Conservation (phyloP, 2,797 vertebrate species). For the Poliocrania exsul region DNA sequence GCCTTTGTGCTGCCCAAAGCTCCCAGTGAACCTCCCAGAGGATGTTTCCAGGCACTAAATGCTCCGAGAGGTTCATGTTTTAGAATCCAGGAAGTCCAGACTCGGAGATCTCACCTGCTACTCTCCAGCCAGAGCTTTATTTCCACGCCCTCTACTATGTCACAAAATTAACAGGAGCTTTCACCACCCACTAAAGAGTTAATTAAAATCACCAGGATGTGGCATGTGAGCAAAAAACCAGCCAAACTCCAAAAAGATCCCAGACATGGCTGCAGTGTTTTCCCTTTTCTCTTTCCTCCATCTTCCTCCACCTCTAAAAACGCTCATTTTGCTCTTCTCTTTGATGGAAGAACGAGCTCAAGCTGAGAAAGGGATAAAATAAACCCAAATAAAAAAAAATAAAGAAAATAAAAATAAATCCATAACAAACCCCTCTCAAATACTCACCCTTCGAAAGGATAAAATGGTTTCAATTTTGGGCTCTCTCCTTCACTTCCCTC, state of each 20-base stretch:
- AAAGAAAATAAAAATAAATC: constrained; percentile 69
- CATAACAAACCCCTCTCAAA: constrained; percentile 58
- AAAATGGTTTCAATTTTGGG: constrained; percentile 74
- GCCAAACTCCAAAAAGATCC: background rate
- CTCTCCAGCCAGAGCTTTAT: background rate
- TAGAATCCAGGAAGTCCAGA: background rate
- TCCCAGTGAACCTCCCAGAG: background rate
- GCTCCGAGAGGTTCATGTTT: background rate
- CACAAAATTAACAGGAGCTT: background rate
- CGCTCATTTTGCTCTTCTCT: constrained; percentile 22
- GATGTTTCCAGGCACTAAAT: background rate
- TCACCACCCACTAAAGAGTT: background rate
- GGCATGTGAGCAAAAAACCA: background rate
- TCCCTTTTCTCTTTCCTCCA: constrained; percentile 33
- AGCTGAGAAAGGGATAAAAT: constrained; percentile 61
- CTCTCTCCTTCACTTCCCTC: constrained; percentile 56
- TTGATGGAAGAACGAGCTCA: constrained; percentile 38
- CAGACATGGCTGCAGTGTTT: background rate
- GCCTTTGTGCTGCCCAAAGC: background rate
- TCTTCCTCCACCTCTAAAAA: constrained; percentile 38
- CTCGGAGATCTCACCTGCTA: background rate
- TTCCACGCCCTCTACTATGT: accelerated
- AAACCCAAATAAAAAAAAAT: constrained; percentile 47
- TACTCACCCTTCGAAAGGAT: constrained; percentile 63
- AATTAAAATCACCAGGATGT: background rate